Base-by-base conservation (phyloP, 2,888 invertebrate species). In the Campoplex capitator region DNA sequence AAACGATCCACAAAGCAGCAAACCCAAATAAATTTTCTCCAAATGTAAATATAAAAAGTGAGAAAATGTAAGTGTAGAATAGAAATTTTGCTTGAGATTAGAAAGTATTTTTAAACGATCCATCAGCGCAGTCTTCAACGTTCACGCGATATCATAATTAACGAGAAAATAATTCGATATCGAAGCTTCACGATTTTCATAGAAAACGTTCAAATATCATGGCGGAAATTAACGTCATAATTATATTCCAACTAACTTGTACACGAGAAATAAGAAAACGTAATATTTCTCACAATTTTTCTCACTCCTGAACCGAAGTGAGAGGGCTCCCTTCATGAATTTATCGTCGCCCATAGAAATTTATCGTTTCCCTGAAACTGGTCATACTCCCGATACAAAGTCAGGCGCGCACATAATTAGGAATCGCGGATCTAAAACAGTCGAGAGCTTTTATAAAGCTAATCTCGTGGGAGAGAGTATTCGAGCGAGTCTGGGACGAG, bases 171-270 rank as follows among this genome's bases (percentile, higher is more conserved):
- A 7, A 67, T 58, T 58, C 7, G 3, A 3, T 9, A 67, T 0
- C n/a, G 4, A 9, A n/a, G 8, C 2, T n/a, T n/a, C 18, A 9
- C n/a, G 18, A 67, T 67, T 42, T 38, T 18, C 2, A 42, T 8
- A 8, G 18, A 8, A 35, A 3, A 7, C 6, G 28, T 13, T 18
- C 23, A 8, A 35, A n/a, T 18, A 18, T 23, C n/a, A 3, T 91
- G 91, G 92, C 91, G 91, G 91, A 89, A 91, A 70, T 65, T 90
- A 91, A 92, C 90, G 90, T 90, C 91, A 91, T 92, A 92, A 93
- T 92, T 92, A 91, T 91, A 68, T 42, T 38, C 6, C 38, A 42
- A 16, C 28, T 18, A n/a, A 62, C 11, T 35, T 13, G 18, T 18
- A 32, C 6, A 32, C 28, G 71, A 71, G 71, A 51, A 51, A 71